Conservation (phyloP, 2,888 invertebrate genomes). For the Desoria tigrina region DNA sequence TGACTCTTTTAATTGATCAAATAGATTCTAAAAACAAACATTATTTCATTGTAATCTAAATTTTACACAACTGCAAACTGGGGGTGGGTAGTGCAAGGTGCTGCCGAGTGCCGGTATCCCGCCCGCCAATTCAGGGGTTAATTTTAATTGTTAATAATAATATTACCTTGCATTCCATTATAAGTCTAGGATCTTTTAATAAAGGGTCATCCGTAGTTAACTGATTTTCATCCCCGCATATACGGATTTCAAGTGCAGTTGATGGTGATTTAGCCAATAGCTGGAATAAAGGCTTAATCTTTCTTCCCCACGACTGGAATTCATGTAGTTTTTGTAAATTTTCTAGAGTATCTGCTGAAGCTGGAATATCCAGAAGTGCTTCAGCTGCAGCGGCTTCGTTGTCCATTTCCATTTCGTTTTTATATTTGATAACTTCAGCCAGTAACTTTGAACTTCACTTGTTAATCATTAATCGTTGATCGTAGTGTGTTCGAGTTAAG, state of each 20-base stretch:
- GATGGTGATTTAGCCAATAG: slow-evolving; percentile 23
- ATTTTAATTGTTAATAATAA: not conserved
- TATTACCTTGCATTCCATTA: slow-evolving; percentile 25
- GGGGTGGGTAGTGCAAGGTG: no score
- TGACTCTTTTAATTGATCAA: no score
- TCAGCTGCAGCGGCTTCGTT: no score
- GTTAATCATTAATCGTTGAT: no score
- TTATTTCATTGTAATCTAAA: slow-evolving; percentile 7
- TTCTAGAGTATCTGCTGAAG: not conserved
- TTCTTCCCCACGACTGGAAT: slow-evolving; percentile 30
- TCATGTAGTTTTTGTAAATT: slow-evolving; percentile 11
- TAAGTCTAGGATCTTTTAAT: not conserved
- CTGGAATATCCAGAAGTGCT: no score
- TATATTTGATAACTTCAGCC: no score
- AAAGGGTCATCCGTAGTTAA: not conserved
- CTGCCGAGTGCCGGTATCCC: no score
- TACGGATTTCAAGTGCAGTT: not conserved
- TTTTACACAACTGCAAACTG: no score
- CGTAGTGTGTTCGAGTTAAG: no score
- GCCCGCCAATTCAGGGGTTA: not conserved
- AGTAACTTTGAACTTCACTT: no score
- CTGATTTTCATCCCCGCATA: slow-evolving; percentile 8
- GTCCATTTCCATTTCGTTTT: no score
- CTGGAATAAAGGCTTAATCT: slow-evolving; percentile 36
- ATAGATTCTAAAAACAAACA: slow-evolving; percentile 14